phyloP scores from a whole-genome alignment of 2,113 vertebrate species.

The Mus spicilegus region DNA sequence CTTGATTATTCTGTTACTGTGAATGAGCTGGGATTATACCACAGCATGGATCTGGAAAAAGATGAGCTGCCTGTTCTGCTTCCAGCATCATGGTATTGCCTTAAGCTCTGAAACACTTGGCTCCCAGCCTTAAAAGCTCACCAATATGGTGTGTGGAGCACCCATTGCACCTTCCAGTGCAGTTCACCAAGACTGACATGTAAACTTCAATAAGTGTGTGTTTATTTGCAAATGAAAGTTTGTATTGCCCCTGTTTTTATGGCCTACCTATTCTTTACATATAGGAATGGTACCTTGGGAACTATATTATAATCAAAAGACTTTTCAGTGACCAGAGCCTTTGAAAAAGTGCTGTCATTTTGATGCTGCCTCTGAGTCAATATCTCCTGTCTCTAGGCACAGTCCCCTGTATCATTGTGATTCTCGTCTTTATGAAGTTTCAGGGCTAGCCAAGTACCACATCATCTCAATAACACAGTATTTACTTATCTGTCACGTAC shows the following conservation, averaged over 20 bases:
- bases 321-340: background rate
- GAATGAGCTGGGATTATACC: background rate
- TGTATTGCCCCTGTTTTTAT: background rate
- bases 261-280: background rate
- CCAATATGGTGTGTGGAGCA: background rate
- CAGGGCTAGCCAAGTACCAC: background rate
- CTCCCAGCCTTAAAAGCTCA: background rate
- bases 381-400: background rate
- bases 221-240: background rate
- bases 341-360: background rate
- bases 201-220: background rate
- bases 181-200: background rate
- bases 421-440: constrained; percentile 36
- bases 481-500: constrained; percentile 48
- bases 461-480: background rate
- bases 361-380: background rate
- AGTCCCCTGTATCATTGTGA: background rate
- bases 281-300: background rate
- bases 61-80: background rate
- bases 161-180: background rate
- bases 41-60: background rate
- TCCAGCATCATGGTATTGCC: background rate
- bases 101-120: background rate
- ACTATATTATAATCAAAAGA: background rate
- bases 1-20: background rate